These are phyloP conservation scores for Channallabes apus DNA, from an alignment of 2,797 vertebrate genomes.

Conservation along the genomic window DNA sequence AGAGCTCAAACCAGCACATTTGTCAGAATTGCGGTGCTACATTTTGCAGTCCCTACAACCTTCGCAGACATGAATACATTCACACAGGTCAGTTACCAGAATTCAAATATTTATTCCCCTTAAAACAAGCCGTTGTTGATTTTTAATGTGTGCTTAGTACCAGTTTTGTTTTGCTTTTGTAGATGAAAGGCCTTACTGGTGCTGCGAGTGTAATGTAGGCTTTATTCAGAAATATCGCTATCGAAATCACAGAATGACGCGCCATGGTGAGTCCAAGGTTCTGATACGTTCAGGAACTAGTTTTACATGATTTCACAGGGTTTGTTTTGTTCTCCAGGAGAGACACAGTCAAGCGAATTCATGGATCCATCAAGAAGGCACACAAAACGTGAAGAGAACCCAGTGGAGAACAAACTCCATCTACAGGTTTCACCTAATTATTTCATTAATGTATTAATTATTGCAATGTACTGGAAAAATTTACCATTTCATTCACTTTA, in stretches of 20 bases:
- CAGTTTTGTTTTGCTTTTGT: neutral
- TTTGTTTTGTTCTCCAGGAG: conserved; percentile 28
- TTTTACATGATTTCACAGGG: neutral
- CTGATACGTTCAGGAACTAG: neutral
- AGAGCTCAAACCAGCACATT: conserved; percentile 24
- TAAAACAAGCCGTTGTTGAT: neutral
- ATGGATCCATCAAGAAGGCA: neutral
- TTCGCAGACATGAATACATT: conserved; percentile 50
- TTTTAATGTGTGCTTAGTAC: neutral
- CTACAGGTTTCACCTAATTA: conserved; percentile 2
- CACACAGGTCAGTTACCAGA: conserved; percentile 41
- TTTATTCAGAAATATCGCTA: conserved; percentile 50
- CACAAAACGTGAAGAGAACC: conserved; percentile 17
- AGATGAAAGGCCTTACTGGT: conserved; percentile 49
- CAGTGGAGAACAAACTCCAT: neutral
- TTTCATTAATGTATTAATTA: neutral
- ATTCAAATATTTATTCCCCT: neutral
- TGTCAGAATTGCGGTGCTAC: conserved; percentile 42
- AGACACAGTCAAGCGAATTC: neutral
- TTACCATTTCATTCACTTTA: neutral
- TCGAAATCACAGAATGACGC: conserved; percentile 40
- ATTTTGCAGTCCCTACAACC: conserved; percentile 36
- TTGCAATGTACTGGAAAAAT: neutral
- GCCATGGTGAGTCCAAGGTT: conserved; percentile 35
- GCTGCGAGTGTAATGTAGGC: conserved; percentile 42